These are phyloP conservation scores for Micrastur ruficollis DNA, from an alignment of 2,797 vertebrate genomes.

Conservation along the genomic window DNA sequence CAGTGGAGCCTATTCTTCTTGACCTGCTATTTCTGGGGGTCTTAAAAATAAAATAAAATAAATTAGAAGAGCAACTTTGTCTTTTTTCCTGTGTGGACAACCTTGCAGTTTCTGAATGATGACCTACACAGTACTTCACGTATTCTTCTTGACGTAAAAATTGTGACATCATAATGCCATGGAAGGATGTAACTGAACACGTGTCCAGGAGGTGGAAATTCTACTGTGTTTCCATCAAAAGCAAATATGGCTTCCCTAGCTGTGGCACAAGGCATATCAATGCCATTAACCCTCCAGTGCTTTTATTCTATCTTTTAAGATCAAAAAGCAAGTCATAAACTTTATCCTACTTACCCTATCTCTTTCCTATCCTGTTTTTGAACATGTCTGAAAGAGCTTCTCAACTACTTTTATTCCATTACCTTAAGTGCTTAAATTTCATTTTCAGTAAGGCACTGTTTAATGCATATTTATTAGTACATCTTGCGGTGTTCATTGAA, in stretches of 20 bases:
- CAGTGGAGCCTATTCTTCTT: background rate
- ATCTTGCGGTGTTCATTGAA: constrained; percentile 71
- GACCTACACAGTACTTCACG: background rate
- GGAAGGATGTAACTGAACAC: background rate
- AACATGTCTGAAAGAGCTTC: constrained; percentile 58
- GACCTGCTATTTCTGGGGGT: background rate
- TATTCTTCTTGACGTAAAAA: background rate
- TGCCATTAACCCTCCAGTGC: background rate
- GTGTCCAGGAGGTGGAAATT: background rate
- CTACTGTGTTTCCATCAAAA: background rate
- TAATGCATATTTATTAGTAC: constrained; percentile 82
- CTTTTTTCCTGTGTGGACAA: background rate
- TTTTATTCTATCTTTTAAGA: background rate
- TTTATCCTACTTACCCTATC: background rate
- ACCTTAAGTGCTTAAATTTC: constrained; percentile 77
- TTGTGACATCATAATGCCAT: too few species aligned
- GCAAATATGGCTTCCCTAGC: background rate
- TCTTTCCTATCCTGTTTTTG: constrained; percentile 14
- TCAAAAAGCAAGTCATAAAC: background rate
- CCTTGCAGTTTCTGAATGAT: background rate
- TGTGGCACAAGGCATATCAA: background rate
- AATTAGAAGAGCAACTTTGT: background rate
- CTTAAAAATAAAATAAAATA: background rate
- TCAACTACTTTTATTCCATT: constrained; percentile 71
- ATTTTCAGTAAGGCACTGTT: constrained; percentile 73